Evolutionary conservation across 2,113 vertebrate genomes (phyloP), one percentile per base, ranked within the genome.

Genomic region (Centropristis striata): DNA sequence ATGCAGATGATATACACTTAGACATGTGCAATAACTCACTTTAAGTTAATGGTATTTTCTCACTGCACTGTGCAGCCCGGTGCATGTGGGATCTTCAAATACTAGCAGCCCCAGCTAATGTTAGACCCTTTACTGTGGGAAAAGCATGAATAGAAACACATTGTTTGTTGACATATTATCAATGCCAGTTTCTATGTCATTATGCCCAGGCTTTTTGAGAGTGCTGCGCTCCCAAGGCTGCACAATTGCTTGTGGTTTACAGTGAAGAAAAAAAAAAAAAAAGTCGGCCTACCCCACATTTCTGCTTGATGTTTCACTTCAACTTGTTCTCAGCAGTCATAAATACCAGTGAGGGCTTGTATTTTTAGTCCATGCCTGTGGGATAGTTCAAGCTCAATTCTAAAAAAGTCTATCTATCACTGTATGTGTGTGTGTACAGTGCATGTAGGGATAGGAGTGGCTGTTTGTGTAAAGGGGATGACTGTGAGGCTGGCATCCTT

Each of bases 301-400:
- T 81, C 67, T 77, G 59, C 59, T 77, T 46, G 42, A 72, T 61
- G 46, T 66, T 86, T 85, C 49, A 71, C 75, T 81, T 82, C 39
- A 70, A 58, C 64, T 81, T 76, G 46, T 75, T 87, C 82, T 76
- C 73, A 82, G 64, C 42, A 15, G 53, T 75, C 83, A 70, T 81
- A 81, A 90, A 90, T 85, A 81, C 65, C 42, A 77, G 71, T 21
- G 39, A 67, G 39, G 70, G 47, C 71, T 69, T 80, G 59, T 89
- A 85, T 88, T 92, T 90, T 89, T 80, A 85, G 82, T 49, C 61
- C 16, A 21, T 25, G 81, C 84, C 70, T 87, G 84, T 91, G 85
- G 75, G 77, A 85, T 74, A 77, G 61, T 85, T 86, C 65, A 81
- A 67, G 57, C 44, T 64, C 46, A 47, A 32, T 49, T 79, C 41